These are phyloP conservation scores for Chromobotia macracanthus DNA, from an alignment of 2,797 vertebrate genomes.

Conservation along the genomic window DNA sequence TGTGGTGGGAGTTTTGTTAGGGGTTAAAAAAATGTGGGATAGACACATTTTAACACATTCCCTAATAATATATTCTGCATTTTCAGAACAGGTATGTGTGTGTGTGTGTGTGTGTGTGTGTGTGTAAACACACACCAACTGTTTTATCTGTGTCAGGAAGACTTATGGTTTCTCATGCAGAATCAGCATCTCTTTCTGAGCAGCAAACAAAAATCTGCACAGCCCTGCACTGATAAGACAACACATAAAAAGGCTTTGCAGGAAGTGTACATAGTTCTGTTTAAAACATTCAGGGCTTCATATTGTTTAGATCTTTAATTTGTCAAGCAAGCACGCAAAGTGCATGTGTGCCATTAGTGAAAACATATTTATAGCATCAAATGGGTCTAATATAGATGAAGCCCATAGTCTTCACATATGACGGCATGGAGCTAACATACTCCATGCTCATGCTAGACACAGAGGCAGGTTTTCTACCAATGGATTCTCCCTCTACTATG, in stretches of 20 bases:
- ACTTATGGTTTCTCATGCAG: neutral
- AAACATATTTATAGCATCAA: neutral
- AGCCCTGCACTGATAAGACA: conserved; percentile 1
- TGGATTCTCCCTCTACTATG: neutral
- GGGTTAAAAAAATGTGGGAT: too few species aligned
- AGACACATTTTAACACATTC: too few species aligned
- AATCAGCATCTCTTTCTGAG: conserved; percentile 3
- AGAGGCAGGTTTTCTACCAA: neutral
- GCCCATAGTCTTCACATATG: neutral
- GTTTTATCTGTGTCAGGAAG: conserved; percentile 6
- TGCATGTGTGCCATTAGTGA: neutral
- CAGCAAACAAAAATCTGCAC: neutral
- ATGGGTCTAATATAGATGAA: conserved; percentile 32
- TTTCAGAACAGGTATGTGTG: too few species aligned
- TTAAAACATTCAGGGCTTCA: too few species aligned
- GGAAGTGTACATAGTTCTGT: neutral
- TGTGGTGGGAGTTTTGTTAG: too few species aligned
- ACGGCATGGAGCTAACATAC: neutral
- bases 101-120: neutral
- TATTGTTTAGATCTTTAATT: neutral
- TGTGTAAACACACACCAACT: neutral
- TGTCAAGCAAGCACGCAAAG: neutral
- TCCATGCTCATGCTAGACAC: neutral
- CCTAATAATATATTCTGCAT: too few species aligned
- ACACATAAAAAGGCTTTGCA: neutral